These are phyloP conservation scores for Dendrophyllia cribrosa DNA, from an alignment of 64 coral and sea anemone species.

Conservation along the genomic window DNA sequence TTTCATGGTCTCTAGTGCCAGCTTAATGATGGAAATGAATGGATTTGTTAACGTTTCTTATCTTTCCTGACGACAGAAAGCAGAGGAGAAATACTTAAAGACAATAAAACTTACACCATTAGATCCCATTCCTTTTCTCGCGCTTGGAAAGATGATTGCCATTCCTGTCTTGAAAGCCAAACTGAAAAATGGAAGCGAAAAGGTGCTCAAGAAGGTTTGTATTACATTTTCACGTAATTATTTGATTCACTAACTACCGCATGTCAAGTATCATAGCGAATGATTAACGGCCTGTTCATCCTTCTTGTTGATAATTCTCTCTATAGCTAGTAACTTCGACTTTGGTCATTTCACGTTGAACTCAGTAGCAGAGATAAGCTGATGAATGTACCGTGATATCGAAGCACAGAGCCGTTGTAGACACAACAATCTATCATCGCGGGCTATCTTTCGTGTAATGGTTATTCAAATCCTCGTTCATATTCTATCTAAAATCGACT, in stretches of 20 bases:
- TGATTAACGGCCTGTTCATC: background rate
- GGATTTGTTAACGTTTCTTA: too few species aligned
- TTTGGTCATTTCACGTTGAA: too few species aligned
- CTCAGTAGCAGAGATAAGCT: too few species aligned
- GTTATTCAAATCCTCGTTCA: background rate
- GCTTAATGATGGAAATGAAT: too few species aligned
- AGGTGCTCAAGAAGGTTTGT: constrained; percentile 18
- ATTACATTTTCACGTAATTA: background rate
- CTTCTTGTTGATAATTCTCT: too few species aligned
- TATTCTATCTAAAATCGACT: too few species aligned
- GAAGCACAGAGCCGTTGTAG: too few species aligned
- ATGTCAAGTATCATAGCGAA: background rate
- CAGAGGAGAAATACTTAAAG: constrained; percentile 55
- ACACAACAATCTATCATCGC: too few species aligned
- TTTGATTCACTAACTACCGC: background rate
- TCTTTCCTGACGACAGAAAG: constrained; percentile 43
- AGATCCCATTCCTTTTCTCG: constrained; percentile 45
- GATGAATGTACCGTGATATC: too few species aligned
- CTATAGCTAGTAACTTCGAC: too few species aligned
- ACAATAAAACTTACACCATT: constrained; percentile 37
- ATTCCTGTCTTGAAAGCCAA: constrained; percentile 42
- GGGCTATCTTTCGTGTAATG: background rate
- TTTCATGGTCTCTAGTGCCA: too few species aligned
- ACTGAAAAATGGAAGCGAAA: constrained; percentile 10
- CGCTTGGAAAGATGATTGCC: constrained; percentile 68